A percentile compares a stretch with the other conserved stretches of the same genome.
Evolutionary conservation across 2,888 invertebrate species (phyloP).

Genomic region (Ophonus ardosiacus): DNA sequence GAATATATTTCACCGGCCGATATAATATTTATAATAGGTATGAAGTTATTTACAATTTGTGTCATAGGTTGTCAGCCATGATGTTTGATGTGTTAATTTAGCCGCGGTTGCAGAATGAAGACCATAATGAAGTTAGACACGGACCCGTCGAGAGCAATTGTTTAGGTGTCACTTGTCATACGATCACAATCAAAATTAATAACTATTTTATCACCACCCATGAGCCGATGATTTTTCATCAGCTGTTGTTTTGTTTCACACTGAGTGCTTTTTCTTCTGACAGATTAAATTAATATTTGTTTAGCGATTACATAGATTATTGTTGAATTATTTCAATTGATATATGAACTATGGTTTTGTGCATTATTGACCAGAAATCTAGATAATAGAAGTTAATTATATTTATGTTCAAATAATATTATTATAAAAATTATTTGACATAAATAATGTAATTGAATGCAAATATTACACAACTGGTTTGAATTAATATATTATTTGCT

Average conservation of each 20-base stretch:
- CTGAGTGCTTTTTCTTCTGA: constrained; percentile 41
- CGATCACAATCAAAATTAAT: constrained; percentile 61
- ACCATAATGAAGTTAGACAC: constrained; percentile 61
- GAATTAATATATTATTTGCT: background rate
- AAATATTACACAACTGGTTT: background rate
- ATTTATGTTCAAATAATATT: constrained; percentile 41
- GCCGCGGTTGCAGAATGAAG: constrained; percentile 36
- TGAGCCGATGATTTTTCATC: constrained; percentile 45
- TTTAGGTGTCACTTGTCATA: constrained; percentile 60
- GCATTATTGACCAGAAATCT: constrained; percentile 1
- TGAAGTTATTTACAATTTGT: constrained; percentile 60
- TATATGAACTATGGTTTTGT: background rate
- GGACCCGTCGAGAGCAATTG: constrained; percentile 59
- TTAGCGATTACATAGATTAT: constrained; percentile 20
- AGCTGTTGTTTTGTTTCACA: constrained; percentile 19
- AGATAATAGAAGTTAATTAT: constrained; percentile 40
- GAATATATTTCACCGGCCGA: constrained; percentile 49
- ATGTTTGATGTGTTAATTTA: constrained; percentile 62
- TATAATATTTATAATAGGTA: constrained; percentile 59
- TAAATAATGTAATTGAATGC: background rate
- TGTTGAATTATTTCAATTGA: constrained; percentile 24
- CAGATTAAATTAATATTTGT: constrained; percentile 47
- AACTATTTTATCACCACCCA: constrained; percentile 62
- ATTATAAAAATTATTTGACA: constrained; percentile 24
- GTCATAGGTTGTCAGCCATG: constrained; percentile 52